Conservation (phyloP, 2,113 vertebrate genomes). For the Dasyornis broadbenti region DNA sequence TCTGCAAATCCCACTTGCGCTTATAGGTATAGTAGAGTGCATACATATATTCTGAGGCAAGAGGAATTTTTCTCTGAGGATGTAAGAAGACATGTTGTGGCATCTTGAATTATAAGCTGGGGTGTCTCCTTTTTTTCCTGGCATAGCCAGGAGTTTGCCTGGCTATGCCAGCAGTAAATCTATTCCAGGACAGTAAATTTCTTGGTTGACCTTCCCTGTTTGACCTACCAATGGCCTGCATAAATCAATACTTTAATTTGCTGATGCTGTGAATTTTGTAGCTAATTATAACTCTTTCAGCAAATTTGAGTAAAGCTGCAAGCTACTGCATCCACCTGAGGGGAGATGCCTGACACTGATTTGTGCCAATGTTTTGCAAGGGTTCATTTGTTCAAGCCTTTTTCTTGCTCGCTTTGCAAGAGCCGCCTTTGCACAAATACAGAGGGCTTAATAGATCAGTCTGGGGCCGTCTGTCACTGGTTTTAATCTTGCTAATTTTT, state of each 20-base stretch:
- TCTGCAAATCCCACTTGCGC: neutral
- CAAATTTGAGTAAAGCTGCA: neutral
- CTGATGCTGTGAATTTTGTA: neutral
- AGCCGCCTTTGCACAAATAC: neutral
- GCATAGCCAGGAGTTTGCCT: neutral
- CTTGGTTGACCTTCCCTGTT: neutral
- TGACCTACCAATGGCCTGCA: neutral
- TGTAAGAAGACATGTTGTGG: neutral
- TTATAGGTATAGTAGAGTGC: neutral
- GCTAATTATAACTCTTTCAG: neutral
- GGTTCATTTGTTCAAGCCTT: neutral
- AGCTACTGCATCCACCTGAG: neutral
- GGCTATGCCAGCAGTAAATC: neutral
- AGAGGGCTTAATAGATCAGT: neutral
- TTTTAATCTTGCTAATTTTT: conserved; percentile 22
- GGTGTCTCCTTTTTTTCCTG: neutral
- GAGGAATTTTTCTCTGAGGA: neutral
- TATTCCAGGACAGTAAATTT: neutral
- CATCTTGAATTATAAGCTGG: neutral
- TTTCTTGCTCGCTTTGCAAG: neutral
- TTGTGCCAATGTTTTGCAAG: neutral
- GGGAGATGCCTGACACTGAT: neutral
- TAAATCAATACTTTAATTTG: neutral
- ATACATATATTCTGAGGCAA: neutral
- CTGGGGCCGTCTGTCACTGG: neutral